Conservation (phyloP, 2,797 vertebrate species). For the Euthynnus affinis region DNA sequence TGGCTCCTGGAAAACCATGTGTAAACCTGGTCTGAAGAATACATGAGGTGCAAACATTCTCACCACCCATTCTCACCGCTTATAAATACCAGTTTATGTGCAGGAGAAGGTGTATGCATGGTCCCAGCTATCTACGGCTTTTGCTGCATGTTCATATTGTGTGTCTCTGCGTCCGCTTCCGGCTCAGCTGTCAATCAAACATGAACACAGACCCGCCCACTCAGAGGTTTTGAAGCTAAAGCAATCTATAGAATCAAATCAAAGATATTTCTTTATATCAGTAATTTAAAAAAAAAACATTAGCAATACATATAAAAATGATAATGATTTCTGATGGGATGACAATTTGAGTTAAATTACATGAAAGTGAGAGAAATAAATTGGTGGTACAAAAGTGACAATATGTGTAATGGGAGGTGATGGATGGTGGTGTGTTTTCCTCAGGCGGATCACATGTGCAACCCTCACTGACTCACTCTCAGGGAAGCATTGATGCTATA, state of each 20-base stretch:
- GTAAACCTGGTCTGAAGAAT: no score
- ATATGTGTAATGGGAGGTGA: background rate
- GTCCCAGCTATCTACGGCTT: background rate
- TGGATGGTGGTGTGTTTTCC: conserved; percentile 27
- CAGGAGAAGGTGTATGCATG: background rate
- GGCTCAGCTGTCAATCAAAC: no score
- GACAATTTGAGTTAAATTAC: background rate
- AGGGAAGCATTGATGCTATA: conserved; percentile 11
- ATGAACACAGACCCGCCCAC: no score
- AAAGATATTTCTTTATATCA: background rate
- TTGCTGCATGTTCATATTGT: background rate
- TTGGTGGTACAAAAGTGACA: background rate
- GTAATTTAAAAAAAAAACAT: background rate
- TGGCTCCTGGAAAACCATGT: no score
- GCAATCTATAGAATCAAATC: background rate
- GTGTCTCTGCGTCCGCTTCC: no score
- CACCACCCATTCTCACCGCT: no score
- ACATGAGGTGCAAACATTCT: background rate
- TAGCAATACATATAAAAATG: background rate
- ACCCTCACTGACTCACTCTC: conserved; percentile 32
- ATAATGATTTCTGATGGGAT: background rate
- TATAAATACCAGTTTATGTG: no score
- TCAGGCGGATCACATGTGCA: conserved; percentile 7
- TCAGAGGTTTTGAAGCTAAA: background rate
- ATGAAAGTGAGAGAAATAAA: background rate